Percentiles rank a stretch among this genome's conserved stretches.
Conservation (phyloP, 2,888 invertebrate species). For the Limenitis camilla region DNA sequence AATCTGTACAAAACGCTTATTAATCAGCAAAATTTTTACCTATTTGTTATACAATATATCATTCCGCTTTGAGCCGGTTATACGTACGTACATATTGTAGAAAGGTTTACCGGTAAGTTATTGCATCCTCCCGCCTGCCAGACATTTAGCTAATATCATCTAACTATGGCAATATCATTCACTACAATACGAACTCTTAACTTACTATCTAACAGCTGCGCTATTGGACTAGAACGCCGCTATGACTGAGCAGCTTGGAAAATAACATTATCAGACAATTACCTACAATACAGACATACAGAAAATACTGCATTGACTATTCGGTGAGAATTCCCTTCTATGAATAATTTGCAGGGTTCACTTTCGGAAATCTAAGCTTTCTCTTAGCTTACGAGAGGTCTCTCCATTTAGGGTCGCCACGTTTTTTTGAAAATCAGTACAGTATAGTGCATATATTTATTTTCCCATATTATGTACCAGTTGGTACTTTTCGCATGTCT, state of each 20-base stretch:
- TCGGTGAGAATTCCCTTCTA: slow-evolving; percentile 14
- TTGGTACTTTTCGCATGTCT: too few species aligned
- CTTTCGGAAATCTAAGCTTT: slow-evolving; percentile 1
- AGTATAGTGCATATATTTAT: too few species aligned
- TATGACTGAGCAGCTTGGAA: slow-evolving; percentile 25
- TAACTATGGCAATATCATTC: slow-evolving; percentile 67
- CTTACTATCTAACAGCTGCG: slow-evolving; percentile 56
- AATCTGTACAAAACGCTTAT: slow-evolving; percentile 71
- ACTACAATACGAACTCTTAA: slow-evolving; percentile 62
- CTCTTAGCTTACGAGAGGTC: slow-evolving; percentile 4
- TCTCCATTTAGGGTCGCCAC: neutral
- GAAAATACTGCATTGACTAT: slow-evolving; percentile 38
- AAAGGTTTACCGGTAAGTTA: slow-evolving; percentile 61
- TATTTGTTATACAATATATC: slow-evolving; percentile 41
- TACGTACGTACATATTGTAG: slow-evolving; percentile 64
- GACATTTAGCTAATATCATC: slow-evolving; percentile 57
- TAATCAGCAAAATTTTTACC: slow-evolving; percentile 63
- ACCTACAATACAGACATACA: slow-evolving; percentile 44
- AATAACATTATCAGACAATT: slow-evolving; percentile 51
- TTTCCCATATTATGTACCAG: too few species aligned
- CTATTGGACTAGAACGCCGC: slow-evolving; percentile 57
- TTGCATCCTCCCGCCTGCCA: slow-evolving; percentile 69
- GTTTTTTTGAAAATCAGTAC: neutral
- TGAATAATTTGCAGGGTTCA: neutral
- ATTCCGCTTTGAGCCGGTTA: slow-evolving; percentile 55